A percentile compares a stretch with the other conserved stretches of the same genome.
phyloP scores from a whole-genome alignment of 2,888 invertebrate genomes.

The Agonum fuliginosum region DNA sequence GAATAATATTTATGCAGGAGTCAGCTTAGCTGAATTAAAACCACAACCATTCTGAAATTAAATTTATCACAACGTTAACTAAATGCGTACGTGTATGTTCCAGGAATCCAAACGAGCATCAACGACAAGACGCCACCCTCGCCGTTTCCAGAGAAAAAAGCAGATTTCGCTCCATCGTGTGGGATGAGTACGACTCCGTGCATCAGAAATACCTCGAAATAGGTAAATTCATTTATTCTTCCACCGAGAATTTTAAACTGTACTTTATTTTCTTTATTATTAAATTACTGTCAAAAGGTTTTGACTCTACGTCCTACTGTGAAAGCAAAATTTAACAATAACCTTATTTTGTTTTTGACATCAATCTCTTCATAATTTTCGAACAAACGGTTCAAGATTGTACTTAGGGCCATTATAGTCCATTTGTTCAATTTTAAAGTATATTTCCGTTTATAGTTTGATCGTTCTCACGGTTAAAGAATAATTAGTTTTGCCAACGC shows the following conservation, averaged over 20 bases:
- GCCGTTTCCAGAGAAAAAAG: slow-evolving; percentile 89
- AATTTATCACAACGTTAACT: slow-evolving; percentile 15
- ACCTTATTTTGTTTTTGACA: too few species aligned
- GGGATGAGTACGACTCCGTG: slow-evolving; percentile 95
- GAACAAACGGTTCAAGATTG: too few species aligned
- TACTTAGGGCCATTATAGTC: too few species aligned
- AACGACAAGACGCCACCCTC: slow-evolving; percentile 84
- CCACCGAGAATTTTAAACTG: slow-evolving; percentile 5
- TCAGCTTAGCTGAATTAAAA: slow-evolving; percentile 29
- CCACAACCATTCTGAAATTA: slow-evolving; percentile 16
- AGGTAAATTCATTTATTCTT: slow-evolving; percentile 76
- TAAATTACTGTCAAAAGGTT: not conserved
- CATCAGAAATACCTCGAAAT: slow-evolving; percentile 96
- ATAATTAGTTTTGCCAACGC: too few species aligned
- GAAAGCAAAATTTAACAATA: too few species aligned
- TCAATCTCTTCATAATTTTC: too few species aligned
- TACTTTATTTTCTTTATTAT: not conserved
- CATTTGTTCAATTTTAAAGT: too few species aligned
- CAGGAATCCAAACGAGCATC: slow-evolving; percentile 91
- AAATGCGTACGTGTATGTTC: slow-evolving; percentile 60
- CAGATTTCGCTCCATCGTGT: slow-evolving; percentile 87
- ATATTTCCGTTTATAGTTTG: too few species aligned
- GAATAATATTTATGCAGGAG: slow-evolving; percentile 41
- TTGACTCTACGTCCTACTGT: too few species aligned
- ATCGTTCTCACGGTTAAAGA: too few species aligned